These are phyloP conservation scores for Amazona vittata DNA, from an alignment of 2,113 vertebrate genomes.

Conservation along the genomic window DNA sequence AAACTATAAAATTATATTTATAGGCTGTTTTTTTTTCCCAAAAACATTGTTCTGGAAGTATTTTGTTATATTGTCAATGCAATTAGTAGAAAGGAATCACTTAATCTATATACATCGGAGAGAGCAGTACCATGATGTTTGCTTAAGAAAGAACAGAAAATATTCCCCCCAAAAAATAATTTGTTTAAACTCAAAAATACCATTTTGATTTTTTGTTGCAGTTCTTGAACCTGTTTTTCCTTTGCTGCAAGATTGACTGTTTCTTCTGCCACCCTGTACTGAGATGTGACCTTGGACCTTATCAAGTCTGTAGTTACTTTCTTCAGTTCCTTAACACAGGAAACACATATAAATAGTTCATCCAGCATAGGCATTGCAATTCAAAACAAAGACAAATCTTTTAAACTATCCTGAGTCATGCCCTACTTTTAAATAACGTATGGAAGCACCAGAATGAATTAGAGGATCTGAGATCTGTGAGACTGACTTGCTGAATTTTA, in stretches of 20 bases:
- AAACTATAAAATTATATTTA: not conserved
- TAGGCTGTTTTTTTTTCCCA: not conserved
- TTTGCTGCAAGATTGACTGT: conserved; percentile 70
- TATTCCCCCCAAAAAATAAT: conserved; percentile 19
- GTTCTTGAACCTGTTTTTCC: conserved; percentile 84
- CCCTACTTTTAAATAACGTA: conserved; percentile 8
- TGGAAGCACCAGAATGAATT: conserved; percentile 20
- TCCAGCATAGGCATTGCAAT: conserved; percentile 50
- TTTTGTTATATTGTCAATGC: not conserved
- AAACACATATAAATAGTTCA: conserved; percentile 70
- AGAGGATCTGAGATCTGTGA: not conserved
- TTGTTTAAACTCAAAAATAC: conserved; percentile 82
- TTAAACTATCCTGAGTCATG: conserved; percentile 19
- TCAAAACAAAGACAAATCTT: conserved; percentile 66
- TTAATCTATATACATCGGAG: not conserved
- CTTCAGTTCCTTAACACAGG: conserved; percentile 85
- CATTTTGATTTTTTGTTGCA: conserved; percentile 83
- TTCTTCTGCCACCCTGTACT: conserved; percentile 78
- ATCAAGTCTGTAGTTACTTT: conserved; percentile 83
- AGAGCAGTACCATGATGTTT: not conserved
- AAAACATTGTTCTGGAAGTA: not conserved
- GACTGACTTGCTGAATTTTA: not conserved
- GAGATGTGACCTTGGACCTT: conserved; percentile 81
- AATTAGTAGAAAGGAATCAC: not conserved
- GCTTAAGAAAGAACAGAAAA: not conserved